Evolutionary conservation across 2,797 vertebrate genomes (phyloP), one percentile per base, ranked within the genome.

Genomic region (Urosaurus nigricauda): DNA sequence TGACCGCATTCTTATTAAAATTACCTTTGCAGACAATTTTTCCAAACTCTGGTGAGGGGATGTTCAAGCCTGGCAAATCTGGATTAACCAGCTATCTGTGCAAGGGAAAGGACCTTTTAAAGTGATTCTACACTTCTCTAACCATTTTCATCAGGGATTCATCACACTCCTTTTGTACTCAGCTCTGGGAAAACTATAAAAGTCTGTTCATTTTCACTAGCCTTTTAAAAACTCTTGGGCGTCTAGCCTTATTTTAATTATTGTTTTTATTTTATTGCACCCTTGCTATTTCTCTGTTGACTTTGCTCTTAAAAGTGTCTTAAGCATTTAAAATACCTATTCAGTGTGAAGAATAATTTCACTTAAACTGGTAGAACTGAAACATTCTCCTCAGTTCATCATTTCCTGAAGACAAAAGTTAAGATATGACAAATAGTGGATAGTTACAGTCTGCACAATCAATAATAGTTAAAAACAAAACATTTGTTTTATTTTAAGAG

Each of bases 341-440:
- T 37, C 35, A 92, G 51, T 79, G 11, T 43, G 37, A 37, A 7
- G 58, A 70, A 51, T 29, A 21, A 87, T 93, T 93, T 65, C 83
- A 89, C 43, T 43, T 43, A 43, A 43, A 43, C 43, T 43, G 43
- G 70, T 43, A 63, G 26, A 40, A 60, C 4, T 90, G 5, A 81
- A 2, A 68, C 40, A 60, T 86, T 85, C 17, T 63, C 47, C 29
- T 86, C 88, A 88, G 1, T 51, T 75, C 2, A 35, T 85, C 51
- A 87, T 56, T 0, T 0, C 65, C 79, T 88, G 71, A 79, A 0
- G 8, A 14, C 63, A 56, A 5, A 56, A 43, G 17, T 63, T 58
- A 85, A 63, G n/a, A 32, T 37, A 63, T 63, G 16, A 24, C 60
- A 71, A 9, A 51, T 35, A 4, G 35, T 81, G 56, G n/a, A 81